phyloP scores from a whole-genome alignment of 1,140 invertebrate genomes.

The Lordiphosa stackelbergi region DNA sequence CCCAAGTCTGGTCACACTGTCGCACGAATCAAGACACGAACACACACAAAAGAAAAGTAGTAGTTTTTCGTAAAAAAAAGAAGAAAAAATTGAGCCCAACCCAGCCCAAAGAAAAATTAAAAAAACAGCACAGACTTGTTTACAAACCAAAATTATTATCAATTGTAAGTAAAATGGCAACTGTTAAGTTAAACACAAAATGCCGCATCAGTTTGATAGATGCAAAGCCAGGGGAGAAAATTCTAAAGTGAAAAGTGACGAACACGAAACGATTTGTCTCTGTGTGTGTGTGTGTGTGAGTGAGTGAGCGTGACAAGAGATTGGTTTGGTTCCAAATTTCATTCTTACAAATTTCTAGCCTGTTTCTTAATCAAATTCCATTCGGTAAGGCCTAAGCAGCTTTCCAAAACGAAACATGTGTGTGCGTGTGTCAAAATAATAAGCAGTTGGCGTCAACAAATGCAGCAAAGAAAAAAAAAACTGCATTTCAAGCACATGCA shows the following conservation, averaged over 20 bases:
- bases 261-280: slow-evolving; percentile 44
- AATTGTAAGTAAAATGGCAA: slow-evolving; percentile 56
- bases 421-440: slow-evolving; percentile 43
- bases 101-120: slow-evolving; percentile 41
- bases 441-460: slow-evolving; percentile 19
- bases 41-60: slow-evolving; percentile 67
- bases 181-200: neutral
- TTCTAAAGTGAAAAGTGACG: slow-evolving; percentile 73
- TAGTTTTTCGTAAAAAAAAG: slow-evolving; percentile 54
- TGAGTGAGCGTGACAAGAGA: slow-evolving; percentile 20
- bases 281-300: slow-evolving; percentile 11
- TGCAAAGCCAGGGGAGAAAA: slow-evolving; percentile 61
- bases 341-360: slow-evolving; percentile 31
- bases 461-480: slow-evolving; percentile 17
- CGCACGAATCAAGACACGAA: slow-evolving; percentile 13
- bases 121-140: slow-evolving; percentile 37
- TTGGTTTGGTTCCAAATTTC: slow-evolving; percentile 53
- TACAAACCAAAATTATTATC: slow-evolving; percentile 28
- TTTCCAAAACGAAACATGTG: slow-evolving; percentile 21
- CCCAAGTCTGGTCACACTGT: slow-evolving; percentile 1
- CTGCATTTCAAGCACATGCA: slow-evolving; percentile 40
- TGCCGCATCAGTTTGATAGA: slow-evolving; percentile 9
- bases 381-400: slow-evolving; percentile 9
- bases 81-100: slow-evolving; percentile 48
- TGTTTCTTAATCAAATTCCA: slow-evolving; percentile 4